These are phyloP conservation scores for Harpagoxenus sublaevis DNA, from an alignment of 2,888 invertebrate genomes.

Conservation along the genomic window DNA sequence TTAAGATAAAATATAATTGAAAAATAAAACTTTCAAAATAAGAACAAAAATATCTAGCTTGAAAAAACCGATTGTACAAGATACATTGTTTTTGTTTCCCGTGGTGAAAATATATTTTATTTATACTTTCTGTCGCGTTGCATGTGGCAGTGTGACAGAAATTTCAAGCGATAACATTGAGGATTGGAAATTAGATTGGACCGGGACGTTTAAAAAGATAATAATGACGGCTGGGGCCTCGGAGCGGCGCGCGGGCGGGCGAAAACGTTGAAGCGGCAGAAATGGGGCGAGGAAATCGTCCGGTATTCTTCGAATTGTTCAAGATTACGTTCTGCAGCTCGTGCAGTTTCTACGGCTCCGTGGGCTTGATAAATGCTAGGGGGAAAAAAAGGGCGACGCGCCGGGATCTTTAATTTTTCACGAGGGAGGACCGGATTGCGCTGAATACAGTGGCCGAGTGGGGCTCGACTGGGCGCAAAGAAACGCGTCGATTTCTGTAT, in stretches of 20 bases:
- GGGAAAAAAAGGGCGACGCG: slow-evolving; percentile 70
- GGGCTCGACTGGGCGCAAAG: slow-evolving; percentile 31
- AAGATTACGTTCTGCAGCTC: slow-evolving; percentile 83
- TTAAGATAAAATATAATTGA: background rate
- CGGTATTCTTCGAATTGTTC: slow-evolving; percentile 80
- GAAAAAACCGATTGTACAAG: background rate
- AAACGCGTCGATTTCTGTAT: slow-evolving; percentile 59
- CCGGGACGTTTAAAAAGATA: slow-evolving; percentile 52
- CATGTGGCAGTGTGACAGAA: slow-evolving; percentile 2
- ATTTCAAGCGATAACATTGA: slow-evolving; percentile 23
- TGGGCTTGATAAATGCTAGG: slow-evolving; percentile 81
- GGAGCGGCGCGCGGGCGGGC: slow-evolving; percentile 32
- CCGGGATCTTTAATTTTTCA: slow-evolving; percentile 80
- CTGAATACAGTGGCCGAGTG: slow-evolving; percentile 65
- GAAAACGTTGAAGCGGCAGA: slow-evolving; percentile 68
- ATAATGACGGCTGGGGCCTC: slow-evolving; percentile 40
- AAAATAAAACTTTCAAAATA: background rate
- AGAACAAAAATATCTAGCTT: background rate
- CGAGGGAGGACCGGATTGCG: slow-evolving; percentile 59
- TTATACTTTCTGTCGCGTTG: slow-evolving; percentile 1
- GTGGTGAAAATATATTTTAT: background rate
- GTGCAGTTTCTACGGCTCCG: slow-evolving; percentile 78
- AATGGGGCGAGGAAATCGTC: slow-evolving; percentile 68
- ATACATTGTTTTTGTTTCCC: background rate
- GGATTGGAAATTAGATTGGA: slow-evolving; percentile 53